A percentile compares a stretch with the other conserved stretches of the same genome.
phyloP scores from a whole-genome alignment of 2,113 vertebrate species.

The Gnathonemus echidnorhynchus region DNA sequence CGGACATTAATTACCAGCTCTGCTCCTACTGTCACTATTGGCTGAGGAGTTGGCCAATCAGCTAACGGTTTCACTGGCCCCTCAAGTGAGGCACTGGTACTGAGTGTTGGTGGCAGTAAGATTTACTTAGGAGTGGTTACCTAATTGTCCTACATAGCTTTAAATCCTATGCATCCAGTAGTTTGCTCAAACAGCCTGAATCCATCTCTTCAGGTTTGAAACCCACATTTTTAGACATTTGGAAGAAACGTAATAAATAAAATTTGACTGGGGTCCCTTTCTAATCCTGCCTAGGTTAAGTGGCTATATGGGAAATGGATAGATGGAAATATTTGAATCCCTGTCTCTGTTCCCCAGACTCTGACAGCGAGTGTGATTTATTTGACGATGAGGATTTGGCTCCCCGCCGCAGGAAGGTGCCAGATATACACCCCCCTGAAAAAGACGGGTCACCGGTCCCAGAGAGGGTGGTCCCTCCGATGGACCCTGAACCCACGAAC shows the following conservation, averaged over 20 bases:
- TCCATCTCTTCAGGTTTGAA: neutral
- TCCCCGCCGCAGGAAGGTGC: slow-evolving; percentile 62
- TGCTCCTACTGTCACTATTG: neutral
- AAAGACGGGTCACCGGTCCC: neutral
- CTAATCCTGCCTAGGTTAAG: neutral
- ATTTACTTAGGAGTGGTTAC: neutral
- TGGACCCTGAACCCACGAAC: slow-evolving; percentile 7
- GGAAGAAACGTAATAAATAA: neutral
- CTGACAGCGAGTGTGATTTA: slow-evolving; percentile 64
- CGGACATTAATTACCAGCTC: neutral
- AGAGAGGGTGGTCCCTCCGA: slow-evolving; percentile 10
- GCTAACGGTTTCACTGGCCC: neutral
- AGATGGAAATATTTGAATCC: neutral
- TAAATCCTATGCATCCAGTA: neutral
- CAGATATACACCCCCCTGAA: slow-evolving; percentile 23
- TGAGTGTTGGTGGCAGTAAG: neutral
- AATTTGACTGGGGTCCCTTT: neutral
- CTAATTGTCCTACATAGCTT: neutral
- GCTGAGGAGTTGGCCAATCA: neutral
- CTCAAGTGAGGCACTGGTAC: neutral
- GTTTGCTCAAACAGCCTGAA: neutral
- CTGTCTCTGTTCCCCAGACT: slow-evolving; percentile 50
- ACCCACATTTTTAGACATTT: neutral
- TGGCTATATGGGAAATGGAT: neutral
- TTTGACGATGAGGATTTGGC: slow-evolving; percentile 66